Base-by-base conservation (phyloP, 2,888 invertebrate genomes). In the Agelastica alni region DNA sequence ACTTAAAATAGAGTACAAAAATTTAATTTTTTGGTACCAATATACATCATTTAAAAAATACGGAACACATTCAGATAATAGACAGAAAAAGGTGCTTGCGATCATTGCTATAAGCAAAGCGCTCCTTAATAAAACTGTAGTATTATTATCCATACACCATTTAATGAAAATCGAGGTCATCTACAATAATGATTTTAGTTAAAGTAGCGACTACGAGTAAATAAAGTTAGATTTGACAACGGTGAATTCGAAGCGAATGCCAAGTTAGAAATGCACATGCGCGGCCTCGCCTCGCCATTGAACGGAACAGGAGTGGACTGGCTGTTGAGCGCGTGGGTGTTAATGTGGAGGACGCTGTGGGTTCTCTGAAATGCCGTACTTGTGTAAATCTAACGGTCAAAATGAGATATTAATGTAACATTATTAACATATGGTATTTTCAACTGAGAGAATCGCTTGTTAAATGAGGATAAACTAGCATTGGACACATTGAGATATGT, bases 191-290 rank as follows among this genome's bases (percentile, higher is more conserved):
- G n/a, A n/a, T n/a, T n/a, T n/a, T n/a, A n/a, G n/a, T n/a, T n/a
- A n/a, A n/a, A n/a, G n/a, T n/a, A n/a, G n/a, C n/a, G n/a, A n/a
- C n/a, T n/a, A n/a, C n/a, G n/a, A n/a, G n/a, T n/a, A n/a, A n/a
- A n/a, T n/a, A n/a, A n/a, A n/a, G n/a, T n/a, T n/a, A n/a, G n/a
- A n/a, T n/a, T n/a, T n/a, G n/a, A n/a, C n/a, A n/a, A n/a, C n/a
- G n/a, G n/a, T n/a, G n/a, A n/a, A n/a, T n/a, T n/a, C n/a, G n/a
- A 79, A 79, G 80, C 79, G 79, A 81, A 79, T 79, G 80, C 78
- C 64, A 65, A 59, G 78, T 78, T 70, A 78, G 58, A 65, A 77
- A 80, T 75, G 78, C 70, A 68, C 64, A 43, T 12, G 10, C 43
- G 42, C 43, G 49, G 78, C 80, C 78, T 78, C 79, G 78, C 79